Conservation (phyloP, 2,888 invertebrate species). For the Trachelus stipa region DNA sequence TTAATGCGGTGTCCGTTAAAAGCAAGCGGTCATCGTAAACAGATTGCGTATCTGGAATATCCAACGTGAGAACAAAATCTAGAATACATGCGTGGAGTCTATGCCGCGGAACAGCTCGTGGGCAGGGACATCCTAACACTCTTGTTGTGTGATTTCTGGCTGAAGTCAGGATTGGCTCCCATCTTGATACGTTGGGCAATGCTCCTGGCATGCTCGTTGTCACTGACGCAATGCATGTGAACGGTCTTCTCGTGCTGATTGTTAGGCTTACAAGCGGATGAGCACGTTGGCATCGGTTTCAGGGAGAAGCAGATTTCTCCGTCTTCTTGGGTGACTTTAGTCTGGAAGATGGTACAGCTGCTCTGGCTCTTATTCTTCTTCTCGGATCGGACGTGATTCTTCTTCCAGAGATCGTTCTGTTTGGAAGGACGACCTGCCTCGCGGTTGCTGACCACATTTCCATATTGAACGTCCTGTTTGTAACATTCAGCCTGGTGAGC, state of each 20-base stretch:
- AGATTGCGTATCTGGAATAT: not conserved
- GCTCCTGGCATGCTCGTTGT: slow-evolving; percentile 36
- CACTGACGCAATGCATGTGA: slow-evolving; percentile 65
- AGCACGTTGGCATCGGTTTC: slow-evolving; percentile 71
- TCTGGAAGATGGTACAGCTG: slow-evolving; percentile 37
- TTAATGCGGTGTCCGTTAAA: not conserved
- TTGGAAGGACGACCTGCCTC: slow-evolving; percentile 54
- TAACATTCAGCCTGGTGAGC: slow-evolving; percentile 66
- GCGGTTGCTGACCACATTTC: slow-evolving; percentile 65
- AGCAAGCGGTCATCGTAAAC: not conserved
- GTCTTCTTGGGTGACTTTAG: slow-evolving; percentile 64
- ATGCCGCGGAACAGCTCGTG: slow-evolving; percentile 61
- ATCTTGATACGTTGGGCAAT: slow-evolving; percentile 63
- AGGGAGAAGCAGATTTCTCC: slow-evolving; percentile 74
- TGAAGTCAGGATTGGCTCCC: slow-evolving; percentile 69
- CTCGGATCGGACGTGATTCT: not conserved
- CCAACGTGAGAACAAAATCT: not conserved
- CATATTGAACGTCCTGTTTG: slow-evolving; percentile 49
- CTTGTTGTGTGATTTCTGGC: slow-evolving; percentile 62
- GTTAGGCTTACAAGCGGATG: slow-evolving; percentile 66
- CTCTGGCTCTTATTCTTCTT: slow-evolving; percentile 33
- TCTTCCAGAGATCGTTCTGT: slow-evolving; percentile 39
- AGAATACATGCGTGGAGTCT: not conserved
- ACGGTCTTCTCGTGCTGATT: slow-evolving; percentile 67
- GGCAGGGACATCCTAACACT: slow-evolving; percentile 61